Evolutionary conservation across 2,888 invertebrate genomes (phyloP), one percentile per base, ranked within the genome.

Genomic region (Coelogynopora nodosa): DNA sequence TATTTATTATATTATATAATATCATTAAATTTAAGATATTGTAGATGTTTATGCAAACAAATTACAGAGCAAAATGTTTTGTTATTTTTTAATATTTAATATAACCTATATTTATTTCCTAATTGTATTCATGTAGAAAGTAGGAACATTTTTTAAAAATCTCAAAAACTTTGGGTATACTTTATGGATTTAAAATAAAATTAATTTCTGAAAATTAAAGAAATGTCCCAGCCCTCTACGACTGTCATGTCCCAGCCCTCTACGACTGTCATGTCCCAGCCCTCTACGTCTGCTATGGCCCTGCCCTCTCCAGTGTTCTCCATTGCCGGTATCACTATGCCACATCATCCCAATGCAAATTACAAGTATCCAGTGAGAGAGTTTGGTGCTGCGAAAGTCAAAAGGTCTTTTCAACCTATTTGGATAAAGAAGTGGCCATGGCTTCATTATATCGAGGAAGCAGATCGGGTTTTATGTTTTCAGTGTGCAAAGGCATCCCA

Each of bases 341-440:
- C 49, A 49, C 49, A 49, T 49, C 49, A 49, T 49, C 49, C 49
- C 49, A 49, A 49, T 49, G 49, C 49, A 49, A 49, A 49, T 49
- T 49, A 49, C 49, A 49, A 49, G 49, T 49, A 49, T 49, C 49
- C 49, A 49, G 49, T 49, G 49, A 49, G 49, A 49, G 49, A 49
- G 49, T 49, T 49, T 49, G 49, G 49, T 49, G 49, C 49, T 49
- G 49, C 49, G 49, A 49, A 49, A 49, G 49, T 74, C 27, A 74
- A 74, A 74, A 74, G 74, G 74, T 74, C 74, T 74, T 74, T 74
- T 26, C 74, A 74, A 74, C 74, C 74, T 74, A 74, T 23, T 74
- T 74, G 74, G 74, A 74, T 74, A 74, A 23, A 74, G 23, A 74
- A 74, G 18, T 49, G 49, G 49, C 49, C 18, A 18, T 49, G 74